Percentiles rank a stretch among this genome's conserved stretches.
Evolutionary conservation across 92 coral and sea anemone genomes (phyloP).

Genomic region (Epizoanthus rinbou): DNA sequence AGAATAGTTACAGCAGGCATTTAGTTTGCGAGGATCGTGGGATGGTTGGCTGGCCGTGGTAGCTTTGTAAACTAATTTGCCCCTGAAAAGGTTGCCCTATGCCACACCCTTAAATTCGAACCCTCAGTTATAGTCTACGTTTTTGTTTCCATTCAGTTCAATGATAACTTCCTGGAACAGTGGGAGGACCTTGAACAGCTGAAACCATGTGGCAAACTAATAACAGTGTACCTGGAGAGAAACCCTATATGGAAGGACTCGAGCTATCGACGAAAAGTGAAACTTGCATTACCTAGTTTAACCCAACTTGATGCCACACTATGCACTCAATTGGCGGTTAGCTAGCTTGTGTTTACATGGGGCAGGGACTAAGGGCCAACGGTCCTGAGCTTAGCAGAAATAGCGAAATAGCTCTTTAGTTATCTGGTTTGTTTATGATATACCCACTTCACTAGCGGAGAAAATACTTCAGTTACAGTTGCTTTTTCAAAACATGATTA

Average conservation of each 20-base stretch:
- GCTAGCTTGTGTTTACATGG: background rate
- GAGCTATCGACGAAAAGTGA: slow-evolving; percentile 91
- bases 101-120: background rate
- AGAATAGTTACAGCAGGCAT: too few species aligned
- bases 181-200: slow-evolving; percentile 94
- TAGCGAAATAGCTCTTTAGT: too few species aligned
- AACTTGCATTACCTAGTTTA: slow-evolving; percentile 86
- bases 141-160: slow-evolving; percentile 66
- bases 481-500: too few species aligned
- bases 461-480: too few species aligned
- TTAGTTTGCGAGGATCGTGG: too few species aligned
- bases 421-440: too few species aligned
- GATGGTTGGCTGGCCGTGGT: too few species aligned
- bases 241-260: slow-evolving; percentile 85
- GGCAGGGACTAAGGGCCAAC: background rate
- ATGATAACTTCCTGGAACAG: slow-evolving; percentile 81
- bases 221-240: slow-evolving; percentile 89
- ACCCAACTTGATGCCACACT: slow-evolving; percentile 95
- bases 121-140: background rate
- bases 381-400: too few species aligned
- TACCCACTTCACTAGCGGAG: too few species aligned
- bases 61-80: background rate
- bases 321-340: slow-evolving; percentile 42
- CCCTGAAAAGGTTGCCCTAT: background rate
- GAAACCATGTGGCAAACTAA: slow-evolving; percentile 68